A percentile compares a stretch with the other conserved stretches of the same genome.
Conservation (phyloP, 2,113 vertebrate species). For the Patagioenas fasciata region DNA sequence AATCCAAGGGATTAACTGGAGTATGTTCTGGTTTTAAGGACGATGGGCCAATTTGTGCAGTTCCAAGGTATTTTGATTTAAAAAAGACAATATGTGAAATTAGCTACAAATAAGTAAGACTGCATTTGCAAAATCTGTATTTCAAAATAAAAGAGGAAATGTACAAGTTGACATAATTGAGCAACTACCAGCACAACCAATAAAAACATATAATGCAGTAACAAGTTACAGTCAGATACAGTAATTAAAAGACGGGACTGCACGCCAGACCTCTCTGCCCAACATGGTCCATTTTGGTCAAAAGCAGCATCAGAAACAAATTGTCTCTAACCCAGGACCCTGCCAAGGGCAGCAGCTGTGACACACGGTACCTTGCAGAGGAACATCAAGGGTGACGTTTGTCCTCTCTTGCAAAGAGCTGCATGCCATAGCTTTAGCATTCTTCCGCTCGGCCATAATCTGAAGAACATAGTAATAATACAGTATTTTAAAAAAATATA, state of each 20-base stretch:
- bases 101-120: not conserved
- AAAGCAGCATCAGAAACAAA: not conserved
- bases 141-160: not conserved
- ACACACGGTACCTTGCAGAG: conserved; percentile 88
- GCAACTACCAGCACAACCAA: not conserved
- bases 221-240: not conserved
- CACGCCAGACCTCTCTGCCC: not conserved
- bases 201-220: not conserved
- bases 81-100: not conserved
- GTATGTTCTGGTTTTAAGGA: not conserved
- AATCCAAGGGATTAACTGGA: not conserved
- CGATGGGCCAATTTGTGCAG: not conserved
- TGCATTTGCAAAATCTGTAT: not conserved
- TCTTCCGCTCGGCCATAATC: conserved; percentile 99
- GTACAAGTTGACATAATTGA: not conserved
- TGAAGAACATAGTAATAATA: conserved; percentile 37
- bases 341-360: not conserved
- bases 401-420: conserved; percentile 84
- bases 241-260: not conserved
- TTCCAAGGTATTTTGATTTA: not conserved
- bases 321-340: not conserved
- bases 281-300: not conserved
- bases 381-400: conserved; percentile 85
- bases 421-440: conserved; percentile 90
- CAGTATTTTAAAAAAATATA: not conserved